Evolutionary conservation across 2,888 invertebrate species (phyloP), one percentile per base, ranked within the genome.

Genomic region (Petrophora chlorosata): DNA sequence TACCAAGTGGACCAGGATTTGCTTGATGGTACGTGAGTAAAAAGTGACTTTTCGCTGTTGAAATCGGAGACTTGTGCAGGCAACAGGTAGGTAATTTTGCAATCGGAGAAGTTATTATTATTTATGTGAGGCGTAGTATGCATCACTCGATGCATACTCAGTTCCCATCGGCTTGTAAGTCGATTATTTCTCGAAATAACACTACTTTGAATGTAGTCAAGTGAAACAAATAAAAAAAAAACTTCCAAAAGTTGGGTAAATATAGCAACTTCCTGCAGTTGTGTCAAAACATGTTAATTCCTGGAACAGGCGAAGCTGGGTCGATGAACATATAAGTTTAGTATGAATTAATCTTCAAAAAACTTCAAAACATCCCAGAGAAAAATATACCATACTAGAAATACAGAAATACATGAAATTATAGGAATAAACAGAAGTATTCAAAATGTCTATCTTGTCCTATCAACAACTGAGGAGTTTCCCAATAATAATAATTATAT

Each of bases 1-100:
- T 89, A 87, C 65, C 87, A 85, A 68, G 70, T 83, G 71, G 89
- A 90, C 64, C 89, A 90, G 65, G 89, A 89, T 75, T 85, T 89
- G 69, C 77, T 90, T 36, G 89, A 90, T 67, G 87, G 90, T 85
- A 68, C 65, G 85, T 72, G 41, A 28, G 36, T 46, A 57, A 49
- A 33, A 32, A 23, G 36, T 34, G 42, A 46, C 50, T 59, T 63
- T 59, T 58, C 56, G 49, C 62, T 49, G 54, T 63, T 70, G 79
- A 69, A 77, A 75, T 72, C 53, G 55, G 73, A 73, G 60, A 44
- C 33, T 46, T 22, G 9, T 10, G 7, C 7, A 47, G 43, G 50
- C 63, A 63, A 63, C 60, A 62, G 59, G 62, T 69, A 61, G 53
- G 60, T 5, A 48, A 48, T 50, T 50, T 61, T 63, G 55, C 61